Evolutionary conservation across 2,888 invertebrate genomes (phyloP).

Genomic region (Lepeophtheirus nordmannii): DNA sequence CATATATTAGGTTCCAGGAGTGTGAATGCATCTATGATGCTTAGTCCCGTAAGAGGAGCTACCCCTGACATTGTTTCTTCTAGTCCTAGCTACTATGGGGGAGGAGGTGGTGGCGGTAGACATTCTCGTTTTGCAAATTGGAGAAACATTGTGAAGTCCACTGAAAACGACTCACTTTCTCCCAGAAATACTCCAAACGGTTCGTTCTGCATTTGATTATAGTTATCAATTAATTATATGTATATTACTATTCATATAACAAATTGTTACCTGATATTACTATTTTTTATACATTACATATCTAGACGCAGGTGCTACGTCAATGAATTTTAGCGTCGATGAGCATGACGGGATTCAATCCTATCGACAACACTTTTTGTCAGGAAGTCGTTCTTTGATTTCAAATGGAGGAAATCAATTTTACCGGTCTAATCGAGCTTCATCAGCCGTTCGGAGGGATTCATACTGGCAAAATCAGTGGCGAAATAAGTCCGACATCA

Average conservation of each 20-base stretch:
- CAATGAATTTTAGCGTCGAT: neutral
- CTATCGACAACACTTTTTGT: neutral
- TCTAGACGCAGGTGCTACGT: neutral
- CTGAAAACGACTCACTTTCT: neutral
- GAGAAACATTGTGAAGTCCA: neutral
- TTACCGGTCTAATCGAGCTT: neutral
- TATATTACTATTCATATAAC: too few relatives aligned
- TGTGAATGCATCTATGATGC: neutral
- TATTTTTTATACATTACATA: neutral
- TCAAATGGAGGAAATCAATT: neutral
- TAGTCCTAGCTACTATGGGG: neutral
- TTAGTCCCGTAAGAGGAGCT: neutral
- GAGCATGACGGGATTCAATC: neutral
- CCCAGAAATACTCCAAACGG: conserved; percentile 1
- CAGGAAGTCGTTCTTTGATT: neutral
- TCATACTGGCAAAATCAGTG: neutral
- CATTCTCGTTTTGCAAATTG: neutral
- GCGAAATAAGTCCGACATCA: neutral
- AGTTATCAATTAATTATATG: too few relatives aligned
- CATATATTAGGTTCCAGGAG: neutral
- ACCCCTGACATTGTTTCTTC: neutral
- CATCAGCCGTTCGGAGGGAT: neutral
- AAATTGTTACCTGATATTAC: too few relatives aligned
- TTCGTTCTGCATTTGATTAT: neutral
- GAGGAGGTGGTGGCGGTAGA: neutral